A percentile compares a stretch with the other conserved stretches of the same genome.
These are phyloP conservation scores for Batillaria attramentaria DNA, from an alignment of 1,140 invertebrate species.

Conservation along the genomic window DNA sequence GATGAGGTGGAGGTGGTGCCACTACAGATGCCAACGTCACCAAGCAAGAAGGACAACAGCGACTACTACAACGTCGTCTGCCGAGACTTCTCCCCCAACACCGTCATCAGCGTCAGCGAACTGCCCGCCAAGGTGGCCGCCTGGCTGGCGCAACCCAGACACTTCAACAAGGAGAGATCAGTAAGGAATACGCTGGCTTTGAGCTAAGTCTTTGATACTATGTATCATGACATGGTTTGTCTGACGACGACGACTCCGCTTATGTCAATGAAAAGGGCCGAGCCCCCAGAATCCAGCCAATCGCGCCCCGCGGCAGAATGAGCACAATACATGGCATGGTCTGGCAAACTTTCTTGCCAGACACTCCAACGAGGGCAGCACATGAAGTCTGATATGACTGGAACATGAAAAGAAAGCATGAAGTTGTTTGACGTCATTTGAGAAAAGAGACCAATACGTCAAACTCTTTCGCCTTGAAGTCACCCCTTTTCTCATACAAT, in stretches of 20 bases:
- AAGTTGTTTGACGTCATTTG: too few species aligned
- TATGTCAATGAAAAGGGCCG: not conserved
- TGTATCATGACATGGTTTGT: not conserved
- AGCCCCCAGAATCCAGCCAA: too few species aligned
- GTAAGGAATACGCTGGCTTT: not conserved
- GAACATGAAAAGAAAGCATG: too few species aligned
- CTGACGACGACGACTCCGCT: not conserved
- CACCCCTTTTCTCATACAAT: too few species aligned
- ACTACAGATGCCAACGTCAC: not conserved
- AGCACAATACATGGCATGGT: too few species aligned
- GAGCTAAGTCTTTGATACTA: not conserved
- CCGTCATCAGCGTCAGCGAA: slow-evolving; percentile 6
- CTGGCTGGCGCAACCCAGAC: slow-evolving; percentile 10
- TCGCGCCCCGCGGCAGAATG: too few species aligned
- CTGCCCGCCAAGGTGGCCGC: slow-evolving; percentile 7
- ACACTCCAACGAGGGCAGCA: too few species aligned
- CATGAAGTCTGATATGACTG: too few species aligned
- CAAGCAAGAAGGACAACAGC: not conserved
- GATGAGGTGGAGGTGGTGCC: not conserved
- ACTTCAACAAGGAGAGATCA: slow-evolving; percentile 17
- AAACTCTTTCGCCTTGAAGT: too few species aligned
- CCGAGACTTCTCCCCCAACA: not conserved
- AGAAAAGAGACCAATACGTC: too few species aligned
- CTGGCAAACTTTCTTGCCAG: too few species aligned
- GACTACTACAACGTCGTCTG: not conserved